Evolutionary conservation across 2,797 vertebrate species (phyloP), one percentile per base, ranked within the genome.

Genomic region (Arctocebus calabarensis): DNA sequence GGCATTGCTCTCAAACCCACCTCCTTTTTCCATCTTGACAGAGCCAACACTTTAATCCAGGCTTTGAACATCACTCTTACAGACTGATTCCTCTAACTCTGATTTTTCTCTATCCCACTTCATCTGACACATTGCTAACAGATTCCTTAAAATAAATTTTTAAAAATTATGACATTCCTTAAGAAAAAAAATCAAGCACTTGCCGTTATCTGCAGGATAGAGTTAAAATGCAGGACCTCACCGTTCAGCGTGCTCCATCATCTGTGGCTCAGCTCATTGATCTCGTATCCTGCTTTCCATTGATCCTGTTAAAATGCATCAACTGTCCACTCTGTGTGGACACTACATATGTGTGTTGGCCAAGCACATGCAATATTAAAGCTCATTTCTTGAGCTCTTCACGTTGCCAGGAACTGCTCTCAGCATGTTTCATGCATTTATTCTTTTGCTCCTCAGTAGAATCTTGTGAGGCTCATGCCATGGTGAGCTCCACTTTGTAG

Each of bases 101-200:
- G 84, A 5, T 87, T 92, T 90, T 29, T 94, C 25, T 95, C 23
- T 79, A 5, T 94, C 86, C 8, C 13, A 88, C 10, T 89, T 52
- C 22, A 11, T 73, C 27, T 78, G 85, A 88, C 55, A 83, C 64
- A 48, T 68, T n/a, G 34, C 75, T 95, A 88, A 52, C n/a, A 77
- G 45, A 88, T 86, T 85, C n/a, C 52, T 75, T 82, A 66, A 94
- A 88, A 88, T 84, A 66, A 32, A 52, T 62, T 75, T 71, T 71
- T 43, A 27, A n/a, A 61, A 90, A 74, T 45, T 48, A 78, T 34
- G 12, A 14, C 62, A 83, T 68, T 59, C 29, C 75, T 73, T 89
- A 16, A 32, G n/a, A 59, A 88, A 94, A 85, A 64, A 45, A 81
- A 55, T 62, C 8, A 88, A 87, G 40, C 74, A 34, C 34, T 84